A percentile compares a stretch with the other conserved stretches of the same genome.
phyloP scores from a whole-genome alignment of 1,140 invertebrate species.

The Berghia stephanieae region DNA sequence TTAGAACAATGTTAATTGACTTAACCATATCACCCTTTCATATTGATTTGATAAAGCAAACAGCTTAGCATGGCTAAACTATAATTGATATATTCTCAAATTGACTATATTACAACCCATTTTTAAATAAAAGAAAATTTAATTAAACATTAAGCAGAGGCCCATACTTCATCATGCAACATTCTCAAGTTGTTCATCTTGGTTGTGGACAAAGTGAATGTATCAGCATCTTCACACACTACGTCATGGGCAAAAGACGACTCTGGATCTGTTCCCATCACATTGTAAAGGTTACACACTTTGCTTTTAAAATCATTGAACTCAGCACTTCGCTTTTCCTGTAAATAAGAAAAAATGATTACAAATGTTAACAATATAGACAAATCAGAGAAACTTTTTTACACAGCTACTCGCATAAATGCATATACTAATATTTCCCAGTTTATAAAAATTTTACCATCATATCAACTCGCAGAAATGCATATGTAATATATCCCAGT shows the following conservation, averaged over 20 bases:
- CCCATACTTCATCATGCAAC: conserved; percentile 46
- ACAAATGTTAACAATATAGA: neutral
- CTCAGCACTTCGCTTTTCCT: conserved; percentile 47
- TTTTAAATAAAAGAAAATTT: neutral
- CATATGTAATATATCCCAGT: too few species aligned
- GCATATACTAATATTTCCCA: neutral
- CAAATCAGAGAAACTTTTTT: neutral
- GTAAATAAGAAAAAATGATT: conserved; percentile 15
- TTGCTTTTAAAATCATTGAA: conserved; percentile 50
- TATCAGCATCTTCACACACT: conserved; percentile 54
- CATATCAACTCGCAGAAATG: too few species aligned
- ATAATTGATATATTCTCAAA: too few species aligned
- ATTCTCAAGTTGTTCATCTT: conserved; percentile 53
- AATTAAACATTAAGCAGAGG: conserved; percentile 14
- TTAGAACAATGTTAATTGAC: too few species aligned
- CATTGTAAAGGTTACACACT: conserved; percentile 49
- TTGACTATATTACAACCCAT: too few species aligned
- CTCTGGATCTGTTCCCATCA: conserved; percentile 52
- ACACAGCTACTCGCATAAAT: neutral
- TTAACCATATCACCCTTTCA: too few species aligned
- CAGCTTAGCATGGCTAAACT: too few species aligned
- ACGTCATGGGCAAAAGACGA: conserved; percentile 58
- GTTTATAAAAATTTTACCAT: neutral
- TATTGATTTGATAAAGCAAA: too few species aligned
- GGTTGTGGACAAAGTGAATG: conserved; percentile 51